Conservation (phyloP, 2,888 invertebrate genomes). For the Gymnosoma rotundatum region DNA sequence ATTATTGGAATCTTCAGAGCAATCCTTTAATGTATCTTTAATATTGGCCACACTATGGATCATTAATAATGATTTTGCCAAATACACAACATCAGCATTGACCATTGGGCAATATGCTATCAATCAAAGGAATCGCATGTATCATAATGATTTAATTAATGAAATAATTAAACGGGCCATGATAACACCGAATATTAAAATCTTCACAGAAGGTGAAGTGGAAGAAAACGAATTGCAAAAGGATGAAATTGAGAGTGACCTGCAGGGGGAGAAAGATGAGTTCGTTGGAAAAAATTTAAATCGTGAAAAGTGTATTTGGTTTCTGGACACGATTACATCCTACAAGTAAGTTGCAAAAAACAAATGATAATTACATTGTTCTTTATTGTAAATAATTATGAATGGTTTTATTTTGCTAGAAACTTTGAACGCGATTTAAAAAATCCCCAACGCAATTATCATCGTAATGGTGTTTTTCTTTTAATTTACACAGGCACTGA, state of each 20-base stretch:
- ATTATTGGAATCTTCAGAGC: conserved; percentile 26
- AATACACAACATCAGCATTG: conserved; percentile 72
- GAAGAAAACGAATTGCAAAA: conserved; percentile 3
- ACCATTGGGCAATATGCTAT: conserved; percentile 75
- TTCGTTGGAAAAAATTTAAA: conserved; percentile 42
- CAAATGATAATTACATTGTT: background rate
- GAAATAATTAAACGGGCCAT: conserved; percentile 60
- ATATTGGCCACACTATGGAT: conserved; percentile 78
- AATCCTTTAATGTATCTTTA: conserved; percentile 75
- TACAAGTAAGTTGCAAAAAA: conserved; percentile 71
- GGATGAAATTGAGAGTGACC: background rate
- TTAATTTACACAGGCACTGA: conserved; percentile 77
- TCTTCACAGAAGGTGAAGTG: conserved; percentile 47
- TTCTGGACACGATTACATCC: conserved; percentile 76
- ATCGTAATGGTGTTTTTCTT: conserved; percentile 76
- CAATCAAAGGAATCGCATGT: conserved; percentile 61
- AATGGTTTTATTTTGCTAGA: conserved; percentile 40
- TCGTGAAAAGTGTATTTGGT: conserved; percentile 73
- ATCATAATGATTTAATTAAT: conserved; percentile 76
- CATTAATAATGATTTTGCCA: conserved; percentile 75
- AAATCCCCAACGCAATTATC: conserved; percentile 70
- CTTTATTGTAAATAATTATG: background rate
- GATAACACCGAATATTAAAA: conserved; percentile 48
- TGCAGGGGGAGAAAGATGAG: background rate
- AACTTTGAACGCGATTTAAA: conserved; percentile 74